Conservation (phyloP, 2,888 invertebrate genomes). For the Hoplodrina blanda region DNA sequence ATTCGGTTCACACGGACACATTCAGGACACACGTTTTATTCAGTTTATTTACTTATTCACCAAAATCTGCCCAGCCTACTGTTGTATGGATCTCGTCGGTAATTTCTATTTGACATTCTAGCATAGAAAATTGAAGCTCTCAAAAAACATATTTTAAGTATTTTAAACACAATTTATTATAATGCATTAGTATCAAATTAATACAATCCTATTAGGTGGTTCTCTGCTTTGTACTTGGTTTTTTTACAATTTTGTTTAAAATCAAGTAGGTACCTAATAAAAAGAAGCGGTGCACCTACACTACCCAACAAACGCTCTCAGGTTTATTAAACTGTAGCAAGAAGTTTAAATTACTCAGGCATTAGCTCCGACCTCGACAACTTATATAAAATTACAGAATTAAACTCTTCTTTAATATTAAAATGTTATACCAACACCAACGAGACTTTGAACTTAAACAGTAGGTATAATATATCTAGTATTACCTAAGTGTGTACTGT, state of each 20-base stretch:
- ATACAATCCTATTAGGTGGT: not conserved
- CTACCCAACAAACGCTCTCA: not conserved
- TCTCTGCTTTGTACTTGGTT: not conserved
- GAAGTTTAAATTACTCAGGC: slow-evolving; percentile 23
- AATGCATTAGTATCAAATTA: not conserved
- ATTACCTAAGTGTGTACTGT: not conserved
- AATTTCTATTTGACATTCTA: no score
- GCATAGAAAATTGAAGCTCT: no score
- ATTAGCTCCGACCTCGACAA: slow-evolving; percentile 27
- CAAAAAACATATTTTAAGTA: no score
- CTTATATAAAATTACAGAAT: slow-evolving; percentile 27
- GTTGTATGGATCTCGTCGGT: no score
- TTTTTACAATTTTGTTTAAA: not conserved
- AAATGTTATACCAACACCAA: not conserved
- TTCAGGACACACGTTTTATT: no score
- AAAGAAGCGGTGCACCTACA: slow-evolving; percentile 9
- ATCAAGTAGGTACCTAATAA: not conserved
- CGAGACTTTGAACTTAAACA: not conserved
- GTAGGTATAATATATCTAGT: no score
- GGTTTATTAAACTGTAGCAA: slow-evolving; percentile 16
- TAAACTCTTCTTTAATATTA: slow-evolving; percentile 3
- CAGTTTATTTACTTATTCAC: no score
- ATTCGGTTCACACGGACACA: no score
- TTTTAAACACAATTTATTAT: not conserved
- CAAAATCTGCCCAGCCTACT: no score